Percentiles rank a stretch among this genome's conserved stretches.
Conservation (phyloP, 2,888 invertebrate genomes). For the Saturnia japonica region DNA sequence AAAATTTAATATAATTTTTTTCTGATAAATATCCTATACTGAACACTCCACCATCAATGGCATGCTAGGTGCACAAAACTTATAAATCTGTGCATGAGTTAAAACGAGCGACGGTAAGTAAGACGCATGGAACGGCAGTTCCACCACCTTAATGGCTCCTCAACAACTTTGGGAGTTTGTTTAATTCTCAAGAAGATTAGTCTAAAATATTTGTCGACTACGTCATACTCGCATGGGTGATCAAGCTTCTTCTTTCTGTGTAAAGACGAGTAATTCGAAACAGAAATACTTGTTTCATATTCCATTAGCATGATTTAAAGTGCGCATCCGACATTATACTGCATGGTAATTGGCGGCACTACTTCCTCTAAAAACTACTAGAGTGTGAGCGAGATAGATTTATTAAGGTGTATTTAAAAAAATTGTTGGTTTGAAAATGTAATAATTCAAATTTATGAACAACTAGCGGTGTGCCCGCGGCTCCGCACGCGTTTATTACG, state of each 20-base stretch:
- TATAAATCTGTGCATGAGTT: slow-evolving; percentile 58
- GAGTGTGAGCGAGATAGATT: no score
- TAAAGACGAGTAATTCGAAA: no score
- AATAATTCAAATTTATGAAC: no score
- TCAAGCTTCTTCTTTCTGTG: background rate
- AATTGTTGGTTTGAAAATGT: no score
- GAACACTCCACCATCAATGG: slow-evolving; percentile 49
- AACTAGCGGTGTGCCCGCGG: no score
- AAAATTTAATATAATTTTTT: background rate
- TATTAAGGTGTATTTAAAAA: no score
- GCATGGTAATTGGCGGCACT: no score
- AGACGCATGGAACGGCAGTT: slow-evolving; percentile 54
- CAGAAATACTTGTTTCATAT: no score
- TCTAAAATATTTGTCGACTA: background rate
- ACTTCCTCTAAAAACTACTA: no score
- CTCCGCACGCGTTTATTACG: no score
- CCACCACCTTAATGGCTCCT: slow-evolving; percentile 20
- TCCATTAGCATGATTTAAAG: no score
- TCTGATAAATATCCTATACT: slow-evolving; percentile 30
- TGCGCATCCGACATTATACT: no score
- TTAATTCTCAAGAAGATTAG: background rate
- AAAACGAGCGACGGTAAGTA: slow-evolving; percentile 55
- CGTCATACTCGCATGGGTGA: background rate
- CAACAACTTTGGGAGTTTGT: slow-evolving; percentile 29
- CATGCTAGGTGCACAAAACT: slow-evolving; percentile 37